Base-by-base conservation (phyloP, 2,888 invertebrate species). In the Leptodirus hochenwartii region DNA sequence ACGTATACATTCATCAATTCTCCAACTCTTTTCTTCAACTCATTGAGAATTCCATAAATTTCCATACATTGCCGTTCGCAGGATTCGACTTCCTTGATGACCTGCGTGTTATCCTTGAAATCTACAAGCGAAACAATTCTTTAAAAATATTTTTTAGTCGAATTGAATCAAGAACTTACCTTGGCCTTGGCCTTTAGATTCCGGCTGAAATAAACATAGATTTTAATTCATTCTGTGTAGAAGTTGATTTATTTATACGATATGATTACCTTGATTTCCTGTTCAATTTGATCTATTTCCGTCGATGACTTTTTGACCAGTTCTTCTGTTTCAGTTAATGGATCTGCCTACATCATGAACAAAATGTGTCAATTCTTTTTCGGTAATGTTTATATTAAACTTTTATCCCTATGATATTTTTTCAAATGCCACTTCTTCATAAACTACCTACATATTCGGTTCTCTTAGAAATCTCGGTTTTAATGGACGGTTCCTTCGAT, bases 51-150 rank as follows among this genome's bases (percentile, higher is more conserved):
- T 33, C 47, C 45, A n/a, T 57, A 54, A 1, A 62, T 61, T 32
- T 56, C 55, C 37, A 50, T 53, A 4, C 57, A 57, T 33, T 62
- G 55, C 9, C 50, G 46, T 36, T 63, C 60, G 4, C 61, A 60
- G 25, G 54, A 54, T 36, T 54, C 58, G 25, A 64, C 48, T 44
- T 63, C 59, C 30, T 41, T 45, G 12, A 61, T 37, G 2, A 62
- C 49, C 4, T 25, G 25, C 4, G 22, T 22, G 12, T 5, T 11
- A 5, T 11, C 22, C 22, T 22, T 22, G 12, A 22, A 22, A 22
- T 5, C 22, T 5, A 22, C 12, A 2, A 23, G 12, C 24, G 12
- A 23, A 23, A 23, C 12, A 12, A 23, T 13, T 6, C 5, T 8
- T 12, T 2, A 23, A 9, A 13, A 23, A 9, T 23, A 23, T 23